Conservation (phyloP, 2,888 invertebrate genomes). For the Homarus gammarus region DNA sequence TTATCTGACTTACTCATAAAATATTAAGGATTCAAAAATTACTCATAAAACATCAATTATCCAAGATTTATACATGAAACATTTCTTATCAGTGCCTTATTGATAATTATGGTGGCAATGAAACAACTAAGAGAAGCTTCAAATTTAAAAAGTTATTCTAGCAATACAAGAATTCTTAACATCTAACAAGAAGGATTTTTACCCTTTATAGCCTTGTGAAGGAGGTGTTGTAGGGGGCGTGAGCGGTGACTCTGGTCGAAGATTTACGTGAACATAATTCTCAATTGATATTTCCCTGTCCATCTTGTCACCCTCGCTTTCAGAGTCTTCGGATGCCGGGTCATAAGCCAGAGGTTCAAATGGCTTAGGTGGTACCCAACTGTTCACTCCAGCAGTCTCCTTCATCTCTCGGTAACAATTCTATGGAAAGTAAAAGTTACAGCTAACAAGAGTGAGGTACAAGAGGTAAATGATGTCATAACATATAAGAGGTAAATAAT, state of each 20-base stretch:
- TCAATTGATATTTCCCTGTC: not conserved
- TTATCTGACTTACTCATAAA: not conserved
- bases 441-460: not conserved
- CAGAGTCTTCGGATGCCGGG: constrained; percentile 42
- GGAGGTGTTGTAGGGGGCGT: constrained; percentile 17
- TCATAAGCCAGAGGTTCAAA: constrained; percentile 69
- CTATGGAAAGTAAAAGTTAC: constrained; percentile 25
- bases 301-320: not conserved
- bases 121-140: too few relatives aligned
- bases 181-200: not conserved
- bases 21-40: too few relatives aligned
- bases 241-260: constrained; percentile 2
- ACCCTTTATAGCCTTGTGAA: constrained; percentile 6
- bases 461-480: too few relatives aligned
- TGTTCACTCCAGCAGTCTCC: constrained; percentile 17
- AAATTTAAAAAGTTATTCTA: too few relatives aligned
- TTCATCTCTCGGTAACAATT: constrained; percentile 72
- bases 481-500: too few relatives aligned
- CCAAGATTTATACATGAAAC: too few relatives aligned
- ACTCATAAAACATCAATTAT: not conserved
- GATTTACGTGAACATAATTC: constrained; percentile 10
- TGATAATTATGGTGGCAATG: too few relatives aligned
- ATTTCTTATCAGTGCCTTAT: too few relatives aligned
- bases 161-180: too few relatives aligned
- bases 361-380: constrained; percentile 38